phyloP scores from a whole-genome alignment of 2,888 invertebrate genomes.

The Anoplius nigerrimus region DNA sequence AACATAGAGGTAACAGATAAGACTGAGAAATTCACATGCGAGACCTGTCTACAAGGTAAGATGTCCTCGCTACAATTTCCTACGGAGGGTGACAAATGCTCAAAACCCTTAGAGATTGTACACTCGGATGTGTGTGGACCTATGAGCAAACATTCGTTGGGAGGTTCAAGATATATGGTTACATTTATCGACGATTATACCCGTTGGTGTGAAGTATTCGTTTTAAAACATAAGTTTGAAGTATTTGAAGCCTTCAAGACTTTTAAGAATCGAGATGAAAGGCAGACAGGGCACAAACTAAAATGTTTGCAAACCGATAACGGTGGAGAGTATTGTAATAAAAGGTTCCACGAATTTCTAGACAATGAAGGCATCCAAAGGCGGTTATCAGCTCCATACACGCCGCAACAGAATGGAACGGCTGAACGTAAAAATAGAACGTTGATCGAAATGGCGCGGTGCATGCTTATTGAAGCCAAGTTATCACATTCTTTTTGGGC shows the following conservation, averaged over 20 bases:
- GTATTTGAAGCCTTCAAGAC: constrained; percentile 43
- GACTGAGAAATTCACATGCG: too few species aligned
- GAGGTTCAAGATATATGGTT: constrained; percentile 45
- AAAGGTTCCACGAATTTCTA: constrained; percentile 43
- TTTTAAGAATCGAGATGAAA: constrained; percentile 43
- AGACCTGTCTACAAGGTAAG: too few species aligned
- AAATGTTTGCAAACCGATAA: constrained; percentile 46
- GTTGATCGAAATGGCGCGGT: constrained; percentile 31
- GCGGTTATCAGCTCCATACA: constrained; percentile 48
- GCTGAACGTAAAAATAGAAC: constrained; percentile 57
- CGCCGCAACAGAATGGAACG: constrained; percentile 57
- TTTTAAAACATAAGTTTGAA: constrained; percentile 37
- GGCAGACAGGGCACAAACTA: constrained; percentile 42
- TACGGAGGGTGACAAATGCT: too few species aligned
- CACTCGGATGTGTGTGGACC: constrained; percentile 45
- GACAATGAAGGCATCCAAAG: constrained; percentile 44
- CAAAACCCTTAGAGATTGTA: constrained; percentile 31
- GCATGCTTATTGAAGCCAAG: constrained; percentile 49
- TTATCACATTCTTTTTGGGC: constrained; percentile 55
- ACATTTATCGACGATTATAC: constrained; percentile 54
- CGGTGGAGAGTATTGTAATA: constrained; percentile 42
- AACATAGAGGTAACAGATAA: too few species aligned
- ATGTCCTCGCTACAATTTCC: too few species aligned
- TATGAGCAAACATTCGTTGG: constrained; percentile 41
- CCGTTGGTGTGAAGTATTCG: constrained; percentile 37